A percentile compares a stretch with the other conserved stretches of the same genome.
phyloP scores from a whole-genome alignment of 2,113 vertebrate species.

The Mormyrus iriodes region DNA sequence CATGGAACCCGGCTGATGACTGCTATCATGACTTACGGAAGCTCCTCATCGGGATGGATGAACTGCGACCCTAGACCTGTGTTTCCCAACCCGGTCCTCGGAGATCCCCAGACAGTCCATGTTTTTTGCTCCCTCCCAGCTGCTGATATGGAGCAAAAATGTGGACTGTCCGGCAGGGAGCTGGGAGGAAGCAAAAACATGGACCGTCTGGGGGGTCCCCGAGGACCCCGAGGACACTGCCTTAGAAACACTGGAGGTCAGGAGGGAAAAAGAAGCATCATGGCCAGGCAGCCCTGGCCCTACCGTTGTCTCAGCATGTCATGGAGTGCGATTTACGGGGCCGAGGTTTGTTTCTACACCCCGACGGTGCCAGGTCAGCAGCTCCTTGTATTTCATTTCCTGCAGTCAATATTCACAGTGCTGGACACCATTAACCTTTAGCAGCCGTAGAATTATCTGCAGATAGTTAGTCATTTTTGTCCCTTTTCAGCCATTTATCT shows the following conservation, averaged over 20 bases:
- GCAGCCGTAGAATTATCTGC: neutral
- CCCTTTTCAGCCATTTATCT: neutral
- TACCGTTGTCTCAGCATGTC: neutral
- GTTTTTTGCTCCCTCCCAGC: neutral
- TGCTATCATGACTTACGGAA: neutral
- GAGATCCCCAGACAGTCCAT: neutral
- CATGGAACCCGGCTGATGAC: neutral
- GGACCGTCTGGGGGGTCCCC: no score
- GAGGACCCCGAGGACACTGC: neutral
- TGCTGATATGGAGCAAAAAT: neutral
- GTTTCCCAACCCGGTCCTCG: neutral
- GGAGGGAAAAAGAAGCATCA: neutral
- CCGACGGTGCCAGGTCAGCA: conserved; percentile 1
- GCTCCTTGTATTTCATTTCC: conserved; percentile 12
- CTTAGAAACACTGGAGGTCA: neutral
- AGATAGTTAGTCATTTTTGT: neutral
- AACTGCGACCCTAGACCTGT: neutral
- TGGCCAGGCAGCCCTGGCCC: neutral
- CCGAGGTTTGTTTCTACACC: conserved; percentile 1
- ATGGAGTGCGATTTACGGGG: neutral
- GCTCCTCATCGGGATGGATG: neutral
- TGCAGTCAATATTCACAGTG: neutral
- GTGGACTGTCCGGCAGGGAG: no score
- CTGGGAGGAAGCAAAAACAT: no score
- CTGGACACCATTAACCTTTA: neutral